Conservation (phyloP, 2,797 vertebrate species). For the Zenarchopterus dispar region DNA sequence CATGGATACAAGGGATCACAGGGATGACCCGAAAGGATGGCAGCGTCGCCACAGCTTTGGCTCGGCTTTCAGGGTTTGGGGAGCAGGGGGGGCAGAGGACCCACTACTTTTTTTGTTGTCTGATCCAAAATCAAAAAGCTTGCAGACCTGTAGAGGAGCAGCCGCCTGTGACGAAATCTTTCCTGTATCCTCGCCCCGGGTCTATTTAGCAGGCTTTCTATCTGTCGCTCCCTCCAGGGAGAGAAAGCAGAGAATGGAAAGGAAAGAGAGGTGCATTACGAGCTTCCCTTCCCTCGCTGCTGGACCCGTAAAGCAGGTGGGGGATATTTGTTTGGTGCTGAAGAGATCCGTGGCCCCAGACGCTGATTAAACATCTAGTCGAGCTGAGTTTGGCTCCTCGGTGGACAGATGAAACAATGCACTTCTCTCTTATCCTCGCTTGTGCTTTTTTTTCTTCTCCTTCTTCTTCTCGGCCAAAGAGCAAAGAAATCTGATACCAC, state of each 20-base stretch:
- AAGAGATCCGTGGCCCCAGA: constrained; percentile 28
- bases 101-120: constrained; percentile 42
- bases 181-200: constrained; percentile 59
- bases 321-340: constrained; percentile 40
- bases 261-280: constrained; percentile 23
- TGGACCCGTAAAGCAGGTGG: constrained; percentile 19
- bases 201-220: constrained; percentile 38
- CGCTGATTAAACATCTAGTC: constrained; percentile 30
- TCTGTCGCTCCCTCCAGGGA: constrained; percentile 38
- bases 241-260: constrained; percentile 17
- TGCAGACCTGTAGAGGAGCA: constrained; percentile 72
- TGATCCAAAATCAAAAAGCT: constrained; percentile 77
- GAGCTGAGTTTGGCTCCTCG: constrained; percentile 28
- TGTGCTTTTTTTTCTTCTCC: constrained; percentile 22
- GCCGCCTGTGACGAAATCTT: constrained; percentile 76
- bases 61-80: constrained; percentile 60
- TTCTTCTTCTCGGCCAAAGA: constrained; percentile 55
- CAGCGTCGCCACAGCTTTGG: constrained; percentile 57
- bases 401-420: constrained; percentile 48
- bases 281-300: constrained; percentile 34
- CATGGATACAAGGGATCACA: constrained; percentile 60
- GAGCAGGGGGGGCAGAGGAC: constrained; percentile 35
- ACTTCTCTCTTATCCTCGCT: constrained; percentile 40
- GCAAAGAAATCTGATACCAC: constrained; percentile 76
- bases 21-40: constrained; percentile 55